These are phyloP conservation scores for Austrolebias charrua DNA, from an alignment of 2,797 vertebrate species.

Conservation along the genomic window DNA sequence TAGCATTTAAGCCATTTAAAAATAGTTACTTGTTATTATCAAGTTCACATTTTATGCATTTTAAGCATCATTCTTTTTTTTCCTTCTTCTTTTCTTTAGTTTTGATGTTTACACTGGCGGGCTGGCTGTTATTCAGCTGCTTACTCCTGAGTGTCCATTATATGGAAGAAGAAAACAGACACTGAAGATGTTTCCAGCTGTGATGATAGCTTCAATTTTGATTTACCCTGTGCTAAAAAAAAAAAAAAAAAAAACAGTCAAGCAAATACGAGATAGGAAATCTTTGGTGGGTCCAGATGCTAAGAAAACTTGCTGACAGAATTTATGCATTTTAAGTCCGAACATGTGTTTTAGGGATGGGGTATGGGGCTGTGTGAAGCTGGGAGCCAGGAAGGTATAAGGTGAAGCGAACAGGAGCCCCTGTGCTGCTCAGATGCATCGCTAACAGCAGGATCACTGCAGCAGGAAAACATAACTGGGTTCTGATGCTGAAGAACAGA, in stretches of 20 bases:
- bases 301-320: constrained; percentile 15
- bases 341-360: constrained; percentile 16
- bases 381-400: constrained; percentile 47
- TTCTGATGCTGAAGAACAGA: constrained; percentile 64
- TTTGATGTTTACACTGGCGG: constrained; percentile 18
- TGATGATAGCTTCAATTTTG: constrained; percentile 51
- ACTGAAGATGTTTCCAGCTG: constrained; percentile 49
- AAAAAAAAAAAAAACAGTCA: constrained; percentile 21
- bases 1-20: constrained; percentile 13
- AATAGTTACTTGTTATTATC: constrained; percentile 7
- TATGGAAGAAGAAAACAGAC: constrained; percentile 18
- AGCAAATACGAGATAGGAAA: constrained; percentile 33
- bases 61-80: constrained; percentile 3
- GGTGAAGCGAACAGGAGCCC: constrained; percentile 21
- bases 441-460: constrained; percentile 70
- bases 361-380: constrained; percentile 42
- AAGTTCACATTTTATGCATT: constrained; percentile 23
- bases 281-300: constrained; percentile 57
- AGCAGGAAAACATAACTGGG: constrained; percentile 61
- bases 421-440: constrained; percentile 44
- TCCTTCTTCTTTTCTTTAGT: constrained; percentile 14
- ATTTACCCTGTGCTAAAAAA: constrained; percentile 38
- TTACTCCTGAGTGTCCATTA: constrained; percentile 29
- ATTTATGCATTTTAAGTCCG: constrained; percentile 27
- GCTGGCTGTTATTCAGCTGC: constrained; percentile 18